Base-by-base conservation (phyloP, 2,888 invertebrate genomes). In the Drosophila parthenogenetica region DNA sequence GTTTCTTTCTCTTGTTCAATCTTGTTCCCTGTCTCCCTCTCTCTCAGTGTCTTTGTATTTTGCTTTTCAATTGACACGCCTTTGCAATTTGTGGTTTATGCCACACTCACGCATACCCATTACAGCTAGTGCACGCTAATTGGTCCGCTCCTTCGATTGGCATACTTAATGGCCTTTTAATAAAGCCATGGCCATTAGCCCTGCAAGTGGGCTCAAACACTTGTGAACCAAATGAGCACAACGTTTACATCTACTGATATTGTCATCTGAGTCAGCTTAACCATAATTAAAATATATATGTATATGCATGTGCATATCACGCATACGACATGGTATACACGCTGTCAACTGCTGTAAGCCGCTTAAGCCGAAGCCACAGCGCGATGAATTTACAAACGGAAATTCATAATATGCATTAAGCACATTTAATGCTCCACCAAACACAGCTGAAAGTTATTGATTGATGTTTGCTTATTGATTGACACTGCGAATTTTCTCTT, bases 261-360 rank as follows among this genome's bases (percentile, higher is more conserved):
- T 39, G 25, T 49, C 50, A 62, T 39, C 40, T 65, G 45, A 68
- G 58, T 68, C 62, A 63, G 53, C 66, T 13, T 51, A 45, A 50
- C 62, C 66, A 69, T 86, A 81, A 81, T 81, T 81, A 86, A 81
- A 83, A 83, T 86, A 65, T 73, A 45, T 17, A 51, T 22, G 25
- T 19, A 39, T 8, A 2, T 14, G 17, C 43, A 29, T n/a, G 5
- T 19, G 22, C n/a, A 39, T 29, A 48, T 48, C 54, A 68, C 71
- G 48, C 58, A 86, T 83, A 22, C 83, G 71, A 61, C 77, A 77
- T 77, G 86, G 61, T 61, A 65, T 71, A 61, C 76, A 63, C 22
- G 46, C 40, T 79, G 86, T 73, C 62, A 65, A 63, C 50, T 29
- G 40, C 14, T 73, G 71, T 86, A 83, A 81, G 69, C 86, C 81